Conservation (phyloP, 2,113 vertebrate species). For the Papio anubis region DNA sequence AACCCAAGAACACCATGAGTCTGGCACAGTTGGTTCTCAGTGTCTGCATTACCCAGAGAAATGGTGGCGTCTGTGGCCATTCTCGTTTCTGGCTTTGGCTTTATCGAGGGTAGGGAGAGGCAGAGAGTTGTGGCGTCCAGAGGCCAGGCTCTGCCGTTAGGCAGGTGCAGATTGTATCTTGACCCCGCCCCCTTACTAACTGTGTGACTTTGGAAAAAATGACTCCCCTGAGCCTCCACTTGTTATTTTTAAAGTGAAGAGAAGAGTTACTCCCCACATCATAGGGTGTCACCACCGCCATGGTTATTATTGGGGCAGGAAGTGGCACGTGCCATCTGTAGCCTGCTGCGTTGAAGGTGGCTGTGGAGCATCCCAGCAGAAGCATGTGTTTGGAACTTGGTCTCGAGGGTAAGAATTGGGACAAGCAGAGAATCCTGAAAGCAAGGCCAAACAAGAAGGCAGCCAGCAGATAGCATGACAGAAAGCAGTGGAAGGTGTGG, state of each 20-base stretch:
- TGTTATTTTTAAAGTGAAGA: not conserved
- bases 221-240: not conserved
- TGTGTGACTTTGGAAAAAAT: not conserved
- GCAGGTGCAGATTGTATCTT: not conserved
- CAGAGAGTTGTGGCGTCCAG: not conserved
- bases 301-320: not conserved
- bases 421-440: not conserved
- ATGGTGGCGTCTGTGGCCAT: fast-evolving
- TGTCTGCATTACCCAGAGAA: not conserved
- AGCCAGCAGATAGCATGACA: too few relatives aligned
- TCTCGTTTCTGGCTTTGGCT: not conserved
- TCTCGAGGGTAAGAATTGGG: not conserved
- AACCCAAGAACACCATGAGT: not conserved
- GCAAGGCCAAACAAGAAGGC: not conserved
- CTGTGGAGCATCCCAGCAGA: not conserved
- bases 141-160: not conserved
- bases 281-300: not conserved
- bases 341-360: not conserved
- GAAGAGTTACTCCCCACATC: not conserved
- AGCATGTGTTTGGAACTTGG: not conserved
- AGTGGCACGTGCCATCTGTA: too few relatives aligned
- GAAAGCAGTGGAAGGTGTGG: not conserved
- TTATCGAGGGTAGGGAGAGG: not conserved
- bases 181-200: not conserved
- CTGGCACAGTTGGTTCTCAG: not conserved